Evolutionary conservation across 2,797 vertebrate genomes (phyloP).

Genomic region (Sebastes minor): DNA sequence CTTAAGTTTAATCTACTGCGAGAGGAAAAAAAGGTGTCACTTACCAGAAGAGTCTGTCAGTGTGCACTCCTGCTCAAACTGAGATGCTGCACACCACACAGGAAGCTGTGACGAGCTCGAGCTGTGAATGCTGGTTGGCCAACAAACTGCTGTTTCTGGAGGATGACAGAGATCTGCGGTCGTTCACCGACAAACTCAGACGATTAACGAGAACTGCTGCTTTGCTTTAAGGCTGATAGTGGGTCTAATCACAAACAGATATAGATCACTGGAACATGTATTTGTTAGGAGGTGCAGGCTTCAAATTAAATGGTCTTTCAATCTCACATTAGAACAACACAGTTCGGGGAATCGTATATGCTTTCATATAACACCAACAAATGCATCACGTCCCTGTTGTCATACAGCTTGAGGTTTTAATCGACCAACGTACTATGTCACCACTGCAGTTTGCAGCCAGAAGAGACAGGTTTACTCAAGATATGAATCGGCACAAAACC

Average conservation of each 20-base stretch:
- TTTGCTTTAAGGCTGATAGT: not conserved
- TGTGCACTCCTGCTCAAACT: slow-evolving; percentile 58
- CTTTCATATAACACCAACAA: slow-evolving; percentile 21
- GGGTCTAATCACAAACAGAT: not conserved
- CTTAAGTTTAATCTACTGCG: not conserved
- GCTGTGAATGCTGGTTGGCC: slow-evolving; percentile 56
- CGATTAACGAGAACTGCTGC: slow-evolving; percentile 6
- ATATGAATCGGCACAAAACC: not conserved
- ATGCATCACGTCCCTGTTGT: slow-evolving; percentile 28
- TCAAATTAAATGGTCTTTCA: not conserved
- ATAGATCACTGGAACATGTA: not conserved
- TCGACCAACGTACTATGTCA: not conserved
- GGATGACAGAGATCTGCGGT: slow-evolving; percentile 56
- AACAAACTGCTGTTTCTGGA: slow-evolving; percentile 56
- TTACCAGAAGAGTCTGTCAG: slow-evolving; percentile 67
- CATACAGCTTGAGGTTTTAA: not conserved
- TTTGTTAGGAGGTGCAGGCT: not conserved
- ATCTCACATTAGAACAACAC: not conserved
- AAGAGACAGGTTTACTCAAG: not conserved
- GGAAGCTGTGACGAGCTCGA: slow-evolving; percentile 76
- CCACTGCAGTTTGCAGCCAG: not conserved
- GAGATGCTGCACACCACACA: slow-evolving; percentile 72
- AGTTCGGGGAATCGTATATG: slow-evolving; percentile 18
- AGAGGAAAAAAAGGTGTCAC: slow-evolving; percentile 43
- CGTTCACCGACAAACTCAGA: slow-evolving; percentile 9